Evolutionary conservation across 2,888 invertebrate species (phyloP).

Genomic region (Xylota sylvarum): DNA sequence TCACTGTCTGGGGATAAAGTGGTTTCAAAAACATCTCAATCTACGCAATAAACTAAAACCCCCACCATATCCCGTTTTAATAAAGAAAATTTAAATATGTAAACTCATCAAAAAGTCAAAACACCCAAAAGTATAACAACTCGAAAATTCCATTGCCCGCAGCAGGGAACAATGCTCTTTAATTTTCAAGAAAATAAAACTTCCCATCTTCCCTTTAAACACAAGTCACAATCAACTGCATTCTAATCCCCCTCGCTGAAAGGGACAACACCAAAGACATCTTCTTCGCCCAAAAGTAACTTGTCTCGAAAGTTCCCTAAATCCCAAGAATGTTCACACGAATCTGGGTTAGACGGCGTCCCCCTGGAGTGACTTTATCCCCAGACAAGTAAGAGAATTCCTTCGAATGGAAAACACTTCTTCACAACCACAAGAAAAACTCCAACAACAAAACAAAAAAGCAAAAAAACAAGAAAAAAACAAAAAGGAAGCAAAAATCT

Average conservation of each 20-base stretch:
- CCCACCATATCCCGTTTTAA: neutral
- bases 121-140: slow-evolving; percentile 19
- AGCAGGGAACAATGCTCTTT: slow-evolving; percentile 65
- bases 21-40: no score
- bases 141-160: slow-evolving; percentile 49
- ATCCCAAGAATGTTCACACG: slow-evolving; percentile 69
- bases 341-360: slow-evolving; percentile 71
- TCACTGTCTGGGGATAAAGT: no score
- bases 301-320: slow-evolving; percentile 72
- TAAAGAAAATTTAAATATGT: slow-evolving; percentile 2
- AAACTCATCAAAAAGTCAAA: slow-evolving; percentile 49
- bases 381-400: slow-evolving; percentile 65
- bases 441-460: neutral
- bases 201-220: slow-evolving; percentile 30
- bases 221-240: slow-evolving; percentile 46
- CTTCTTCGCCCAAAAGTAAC: slow-evolving; percentile 41
- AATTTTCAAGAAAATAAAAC: slow-evolving; percentile 53
- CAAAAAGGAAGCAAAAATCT: slow-evolving; percentile 32
- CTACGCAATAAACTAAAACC: no score
- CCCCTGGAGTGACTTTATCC: slow-evolving; percentile 62
- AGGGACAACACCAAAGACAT: slow-evolving; percentile 43
- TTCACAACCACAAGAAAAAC: slow-evolving; percentile 64
- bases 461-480: no score
- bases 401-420: slow-evolving; percentile 70
- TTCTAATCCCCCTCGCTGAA: slow-evolving; percentile 14